Evolutionary conservation across 2,888 invertebrate species (phyloP), one percentile per base, ranked within the genome.

Genomic region (Xanthia icteritia): DNA sequence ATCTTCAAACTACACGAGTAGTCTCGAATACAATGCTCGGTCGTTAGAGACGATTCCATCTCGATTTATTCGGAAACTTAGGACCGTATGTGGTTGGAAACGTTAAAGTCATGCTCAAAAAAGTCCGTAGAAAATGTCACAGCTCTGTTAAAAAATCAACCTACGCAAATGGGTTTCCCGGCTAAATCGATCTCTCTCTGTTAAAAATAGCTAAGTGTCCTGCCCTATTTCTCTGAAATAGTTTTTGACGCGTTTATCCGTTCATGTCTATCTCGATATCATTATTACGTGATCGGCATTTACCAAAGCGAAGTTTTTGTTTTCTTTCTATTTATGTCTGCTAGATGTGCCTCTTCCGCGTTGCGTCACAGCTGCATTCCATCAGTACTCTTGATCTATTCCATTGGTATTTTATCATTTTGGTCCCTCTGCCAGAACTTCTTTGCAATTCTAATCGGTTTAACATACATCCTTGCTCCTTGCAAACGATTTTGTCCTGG

Each of bases 41-140:
- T 85, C 68, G 68, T 85, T 77, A 77, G 51, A 56, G 23, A 82
- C 58, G 51, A 31, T 64, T 56, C 51, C 36, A 36, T 58, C 63
- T 68, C 13, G 45, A 56, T 72, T 72, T 82, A 61, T 65, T 54
- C 1, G 31, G 31, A 64, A 82, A 61, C 76, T 76, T 61, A 60
- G 67, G 13, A 64, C 23, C 17, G 1, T 69, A 58, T 85, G 60
- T 58, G 36, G 31, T 9, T 60, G 56, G 0, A 42, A 48, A 54
- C 20, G 8, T 48, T 31, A 60, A 66, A 79, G 13, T 27, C 13
- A 13, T 48, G 6, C 15, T 56, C 13, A 11, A 31, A 39, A 76
- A 36, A 17, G 1, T n/a, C 15, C 5, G 1, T 6, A 23, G 4
- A 65, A 42, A 60, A 70, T 5, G 4, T 71, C 31, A 20, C 48